Evolutionary conservation across 2,113 vertebrate species (phyloP).

Genomic region (Antigone vipio): DNA sequence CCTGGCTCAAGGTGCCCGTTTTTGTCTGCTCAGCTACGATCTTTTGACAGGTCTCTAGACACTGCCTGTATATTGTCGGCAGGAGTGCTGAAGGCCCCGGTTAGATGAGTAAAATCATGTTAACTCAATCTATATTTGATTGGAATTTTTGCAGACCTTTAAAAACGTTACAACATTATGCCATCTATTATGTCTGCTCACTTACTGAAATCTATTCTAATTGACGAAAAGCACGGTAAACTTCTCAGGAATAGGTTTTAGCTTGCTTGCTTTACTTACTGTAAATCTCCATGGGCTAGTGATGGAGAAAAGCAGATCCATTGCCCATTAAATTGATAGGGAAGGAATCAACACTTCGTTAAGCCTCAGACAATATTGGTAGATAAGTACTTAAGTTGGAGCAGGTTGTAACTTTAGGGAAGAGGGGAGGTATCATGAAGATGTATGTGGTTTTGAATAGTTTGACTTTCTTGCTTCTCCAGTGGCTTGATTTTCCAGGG

Average conservation of each 20-base stretch:
- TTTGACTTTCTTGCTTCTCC: neutral
- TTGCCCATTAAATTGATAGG: neutral
- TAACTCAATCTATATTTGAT: neutral
- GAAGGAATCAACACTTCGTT: neutral
- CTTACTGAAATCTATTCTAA: slow-evolving; percentile 26
- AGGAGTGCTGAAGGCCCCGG: neutral
- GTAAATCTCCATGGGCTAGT: neutral
- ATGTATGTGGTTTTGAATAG: neutral
- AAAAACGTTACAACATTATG: neutral
- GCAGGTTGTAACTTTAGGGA: neutral
- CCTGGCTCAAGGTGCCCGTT: neutral
- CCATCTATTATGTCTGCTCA: neutral
- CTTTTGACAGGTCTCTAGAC: neutral
- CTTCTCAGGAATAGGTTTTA: neutral
- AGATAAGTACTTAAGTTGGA: neutral
- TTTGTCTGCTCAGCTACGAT: neutral
- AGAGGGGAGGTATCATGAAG: neutral
- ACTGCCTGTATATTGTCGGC: neutral
- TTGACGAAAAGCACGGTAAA: neutral
- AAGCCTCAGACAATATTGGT: neutral
- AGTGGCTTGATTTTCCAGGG: neutral
- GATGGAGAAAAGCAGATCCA: neutral
- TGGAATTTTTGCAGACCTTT: slow-evolving; percentile 7
- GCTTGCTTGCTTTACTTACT: neutral
- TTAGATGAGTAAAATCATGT: neutral